Conservation (phyloP, 1,140 invertebrate genomes). For the Antheraea pernyi region DNA sequence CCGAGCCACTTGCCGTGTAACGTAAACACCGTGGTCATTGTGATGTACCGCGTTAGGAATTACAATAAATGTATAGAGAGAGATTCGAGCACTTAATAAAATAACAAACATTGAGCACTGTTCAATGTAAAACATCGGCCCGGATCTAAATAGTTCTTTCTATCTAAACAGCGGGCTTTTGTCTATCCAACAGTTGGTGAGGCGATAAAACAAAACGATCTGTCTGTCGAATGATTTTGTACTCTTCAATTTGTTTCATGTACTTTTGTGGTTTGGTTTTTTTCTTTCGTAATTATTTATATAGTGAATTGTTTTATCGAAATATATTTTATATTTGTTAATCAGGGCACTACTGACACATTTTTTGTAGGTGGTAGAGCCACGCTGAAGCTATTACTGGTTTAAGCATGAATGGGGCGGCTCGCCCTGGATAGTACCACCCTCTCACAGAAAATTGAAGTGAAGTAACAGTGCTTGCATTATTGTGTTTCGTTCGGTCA, state of each 20-base stretch:
- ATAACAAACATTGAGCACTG: slow-evolving; percentile 67
- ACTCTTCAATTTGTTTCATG: slow-evolving; percentile 9
- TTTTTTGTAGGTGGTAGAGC: too few relatives aligned
- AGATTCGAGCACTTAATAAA: slow-evolving; percentile 63
- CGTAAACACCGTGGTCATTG: slow-evolving; percentile 59
- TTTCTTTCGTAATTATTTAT: background rate
- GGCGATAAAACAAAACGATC: slow-evolving; percentile 38
- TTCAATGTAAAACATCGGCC: slow-evolving; percentile 52
- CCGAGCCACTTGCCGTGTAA: slow-evolving; percentile 43
- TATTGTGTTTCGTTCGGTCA: too few relatives aligned
- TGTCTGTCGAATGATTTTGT: slow-evolving; percentile 35
- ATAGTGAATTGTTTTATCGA: too few relatives aligned
- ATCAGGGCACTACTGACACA: too few relatives aligned
- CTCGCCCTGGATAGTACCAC: too few relatives aligned
- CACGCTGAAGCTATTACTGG: too few relatives aligned
- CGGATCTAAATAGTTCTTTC: slow-evolving; percentile 61
- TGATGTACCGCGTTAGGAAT: slow-evolving; percentile 52
- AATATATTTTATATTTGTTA: too few relatives aligned
- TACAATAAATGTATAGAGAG: slow-evolving; percentile 69
- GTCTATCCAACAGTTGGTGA: slow-evolving; percentile 56
- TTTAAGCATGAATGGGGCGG: too few relatives aligned
- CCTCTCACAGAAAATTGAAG: too few relatives aligned
- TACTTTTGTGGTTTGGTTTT: slow-evolving; percentile 5
- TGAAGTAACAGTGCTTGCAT: too few relatives aligned
- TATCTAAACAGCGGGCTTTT: slow-evolving; percentile 63